A percentile compares a stretch with the other conserved stretches of the same genome.
phyloP scores from a whole-genome alignment of 2,888 invertebrate genomes.

The Mesoligia furuncula region DNA sequence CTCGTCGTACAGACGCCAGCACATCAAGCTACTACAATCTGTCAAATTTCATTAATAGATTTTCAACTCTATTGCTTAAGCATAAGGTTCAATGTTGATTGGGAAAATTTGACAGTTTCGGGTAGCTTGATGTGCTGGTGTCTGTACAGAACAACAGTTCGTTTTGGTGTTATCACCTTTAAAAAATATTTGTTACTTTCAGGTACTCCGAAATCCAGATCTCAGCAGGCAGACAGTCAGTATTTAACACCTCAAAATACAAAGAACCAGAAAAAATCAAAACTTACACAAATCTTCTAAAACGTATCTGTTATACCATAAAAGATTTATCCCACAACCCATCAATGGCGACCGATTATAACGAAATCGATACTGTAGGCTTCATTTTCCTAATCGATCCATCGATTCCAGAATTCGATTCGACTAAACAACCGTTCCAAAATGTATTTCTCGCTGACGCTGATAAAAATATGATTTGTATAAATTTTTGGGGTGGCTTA shows the following conservation, averaged over 20 bases:
- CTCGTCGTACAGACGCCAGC: neutral
- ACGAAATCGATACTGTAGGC: slow-evolving; percentile 94
- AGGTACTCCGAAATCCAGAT: slow-evolving; percentile 90
- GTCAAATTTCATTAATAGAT: too few relatives aligned
- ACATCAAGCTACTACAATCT: too few relatives aligned
- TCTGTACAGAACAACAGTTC: neutral
- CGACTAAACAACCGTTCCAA: slow-evolving; percentile 84
- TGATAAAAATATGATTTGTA: slow-evolving; percentile 87
- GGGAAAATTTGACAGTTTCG: too few relatives aligned
- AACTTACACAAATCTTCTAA: slow-evolving; percentile 65
- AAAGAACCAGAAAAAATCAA: slow-evolving; percentile 70
- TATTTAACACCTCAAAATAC: slow-evolving; percentile 80
- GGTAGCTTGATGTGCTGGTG: too few relatives aligned
- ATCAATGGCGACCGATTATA: slow-evolving; percentile 82
- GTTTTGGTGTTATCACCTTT: neutral
- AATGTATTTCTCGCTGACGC: slow-evolving; percentile 91
- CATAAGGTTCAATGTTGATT: too few relatives aligned
- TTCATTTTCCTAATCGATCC: slow-evolving; percentile 91
- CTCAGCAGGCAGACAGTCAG: slow-evolving; percentile 88
- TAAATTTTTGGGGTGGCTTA: slow-evolving; percentile 90
- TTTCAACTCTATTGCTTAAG: too few relatives aligned
- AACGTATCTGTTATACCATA: slow-evolving; percentile 86
- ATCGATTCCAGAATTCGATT: slow-evolving; percentile 81
- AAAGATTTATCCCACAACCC: slow-evolving; percentile 81
- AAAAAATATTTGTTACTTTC: slow-evolving; percentile 62